Base-by-base conservation (phyloP, 2,888 invertebrate genomes). In the Agonopterix heracliana region DNA sequence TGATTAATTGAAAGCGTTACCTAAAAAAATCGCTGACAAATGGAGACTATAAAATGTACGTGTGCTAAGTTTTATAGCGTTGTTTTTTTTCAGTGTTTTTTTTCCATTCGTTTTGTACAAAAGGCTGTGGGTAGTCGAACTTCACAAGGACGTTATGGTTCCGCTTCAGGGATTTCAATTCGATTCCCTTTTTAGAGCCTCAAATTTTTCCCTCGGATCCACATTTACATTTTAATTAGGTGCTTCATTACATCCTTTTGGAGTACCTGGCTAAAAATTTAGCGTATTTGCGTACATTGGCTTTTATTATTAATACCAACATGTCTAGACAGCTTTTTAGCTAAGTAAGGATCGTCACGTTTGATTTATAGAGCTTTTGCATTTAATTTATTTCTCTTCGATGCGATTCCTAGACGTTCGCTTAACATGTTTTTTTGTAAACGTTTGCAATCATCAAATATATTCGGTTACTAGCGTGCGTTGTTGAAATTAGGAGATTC, bases 1-100 rank as follows among this genome's bases (percentile, higher is more conserved):
- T 78, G 80, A 82, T 83, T 78, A 79, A 84, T 82, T 78, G 75
- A 72, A 78, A 77, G 57, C 60, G 54, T 54, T 48, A 38, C 51
- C 57, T 63, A 74, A 81, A 83, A 81, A 83, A 81, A 75, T 70
- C 64, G 76, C 78, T 80, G 78, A 82, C 79, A 81, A 84, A 81
- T 77, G 72, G 77, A 71, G 68, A 66, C 66, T 75, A 77, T 77
- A 74, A 68, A 72, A 70, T 61, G 63, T 68, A 65, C 65, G 38
- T 38, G n/a, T 38, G 38, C 38, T n/a, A n/a, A 38, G 38, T 38
- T 38, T 26, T 26, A 26, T 26, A 26, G 26, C 26, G 26, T 7
- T 26, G 26, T 26, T 26, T 80, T 80, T 78, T 75, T 73, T 66
- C 63, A 64, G 51, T 51, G 57, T 72, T 77, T 74, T 41, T 41